These are phyloP conservation scores for Hyposoter dolosus DNA, from an alignment of 2,888 invertebrate genomes.

Conservation along the genomic window DNA sequence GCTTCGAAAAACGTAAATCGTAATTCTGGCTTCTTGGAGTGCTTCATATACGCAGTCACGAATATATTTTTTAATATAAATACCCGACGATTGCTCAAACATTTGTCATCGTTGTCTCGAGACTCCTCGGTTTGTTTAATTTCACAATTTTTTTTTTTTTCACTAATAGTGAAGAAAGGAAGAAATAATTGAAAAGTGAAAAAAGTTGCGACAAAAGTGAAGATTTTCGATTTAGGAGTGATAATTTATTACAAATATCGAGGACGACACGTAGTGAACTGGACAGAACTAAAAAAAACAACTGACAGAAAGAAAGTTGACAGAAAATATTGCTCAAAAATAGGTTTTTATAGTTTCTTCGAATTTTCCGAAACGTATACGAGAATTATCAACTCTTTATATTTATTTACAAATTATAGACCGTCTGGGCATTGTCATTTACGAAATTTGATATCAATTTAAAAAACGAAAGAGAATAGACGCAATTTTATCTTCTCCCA, in stretches of 20 bases:
- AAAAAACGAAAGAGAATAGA: constrained; percentile 47
- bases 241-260: constrained; percentile 4
- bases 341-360: neutral
- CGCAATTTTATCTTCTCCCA: constrained; percentile 18
- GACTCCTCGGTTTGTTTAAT: neutral
- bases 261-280: neutral
- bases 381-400: neutral
- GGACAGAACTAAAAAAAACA: neutral
- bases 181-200: neutral
- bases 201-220: neutral
- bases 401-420: constrained; percentile 63
- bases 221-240: neutral
- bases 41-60: neutral
- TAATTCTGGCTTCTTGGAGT: neutral
- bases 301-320: neutral
- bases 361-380: neutral
- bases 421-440: constrained; percentile 49
- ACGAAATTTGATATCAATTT: constrained; percentile 26
- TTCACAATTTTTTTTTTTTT: constrained; percentile 15
- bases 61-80: neutral
- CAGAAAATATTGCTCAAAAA: constrained; percentile 1
- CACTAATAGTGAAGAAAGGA: constrained; percentile 23
- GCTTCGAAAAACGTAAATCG: neutral
- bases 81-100: neutral
- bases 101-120: neutral